Percentiles rank a stretch among this genome's conserved stretches.
Conservation (phyloP, 2,113 vertebrate genomes). For the Suricata suricatta region DNA sequence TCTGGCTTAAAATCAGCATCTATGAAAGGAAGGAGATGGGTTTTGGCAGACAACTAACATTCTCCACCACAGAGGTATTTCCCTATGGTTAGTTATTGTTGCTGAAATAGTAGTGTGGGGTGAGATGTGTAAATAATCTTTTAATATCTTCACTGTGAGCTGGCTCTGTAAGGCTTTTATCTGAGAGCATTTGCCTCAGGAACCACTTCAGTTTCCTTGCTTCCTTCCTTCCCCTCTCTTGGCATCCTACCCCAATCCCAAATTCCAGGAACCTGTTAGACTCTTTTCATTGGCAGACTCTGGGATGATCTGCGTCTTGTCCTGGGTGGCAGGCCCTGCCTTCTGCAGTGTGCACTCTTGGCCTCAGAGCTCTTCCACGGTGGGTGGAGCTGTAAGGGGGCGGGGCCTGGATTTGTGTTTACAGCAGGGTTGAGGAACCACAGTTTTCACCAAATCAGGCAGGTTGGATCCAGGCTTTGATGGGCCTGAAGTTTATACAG, state of each 20-base stretch:
- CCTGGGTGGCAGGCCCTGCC: not conserved
- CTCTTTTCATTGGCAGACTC: not conserved
- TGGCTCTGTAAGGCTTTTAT: not conserved
- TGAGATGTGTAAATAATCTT: not conserved
- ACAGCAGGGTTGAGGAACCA: not conserved
- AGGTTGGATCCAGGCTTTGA: not conserved
- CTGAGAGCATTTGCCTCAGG: not conserved
- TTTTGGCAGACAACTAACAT: not conserved
- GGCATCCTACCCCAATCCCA: not conserved
- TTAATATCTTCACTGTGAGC: not conserved
- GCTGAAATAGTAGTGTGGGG: not conserved
- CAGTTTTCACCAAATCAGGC: not conserved
- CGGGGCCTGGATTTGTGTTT: not conserved
- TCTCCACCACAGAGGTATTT: not conserved
- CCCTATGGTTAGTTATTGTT: not conserved
- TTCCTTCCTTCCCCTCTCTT: not conserved
- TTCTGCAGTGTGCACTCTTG: not conserved
- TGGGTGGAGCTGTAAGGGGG: not conserved
- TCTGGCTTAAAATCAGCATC: not conserved
- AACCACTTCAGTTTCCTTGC: not conserved
- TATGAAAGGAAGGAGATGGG: not conserved
- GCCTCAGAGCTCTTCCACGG: not conserved
- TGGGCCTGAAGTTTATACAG: not conserved
- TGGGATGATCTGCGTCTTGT: not conserved
- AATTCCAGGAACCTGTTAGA: not conserved